Base-by-base conservation (phyloP, 2,888 invertebrate genomes). In the Tenthredo mesomela region DNA sequence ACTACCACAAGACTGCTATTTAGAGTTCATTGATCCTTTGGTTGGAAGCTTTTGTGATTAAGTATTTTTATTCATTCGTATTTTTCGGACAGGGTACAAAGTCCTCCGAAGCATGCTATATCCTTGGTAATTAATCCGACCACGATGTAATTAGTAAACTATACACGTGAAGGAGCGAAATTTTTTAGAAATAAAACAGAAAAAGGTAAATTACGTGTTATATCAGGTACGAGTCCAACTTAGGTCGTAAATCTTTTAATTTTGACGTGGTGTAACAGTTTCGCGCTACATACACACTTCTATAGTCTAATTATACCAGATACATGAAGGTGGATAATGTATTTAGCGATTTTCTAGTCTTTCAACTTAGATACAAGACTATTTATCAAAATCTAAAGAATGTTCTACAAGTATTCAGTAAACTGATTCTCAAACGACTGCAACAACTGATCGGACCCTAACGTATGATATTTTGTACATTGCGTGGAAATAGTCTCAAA, bases 21-120 rank as follows among this genome's bases (percentile, higher is more conserved):
- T 61, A 61, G 80, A 80, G 80, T 33, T 61, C 80, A 58, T 80
- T 61, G 80, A 80, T 80, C 80, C 33, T 61, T 40, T 25, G 12
- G 58, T 37, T 61, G 33, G 6, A 80, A 80, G 80, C 80, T 80
- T 37, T 61, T 40, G 80, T 10, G 80, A 80, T 78, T 18, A 58
- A 18, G 15, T 29, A n/a, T 54, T 9, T 61, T 15, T 54, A 54
- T 5, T 77, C 4, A 18, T 15, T 77, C 21, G 43, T 47, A 10
- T 25, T 25, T 43, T 75, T 25, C n/a, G 0, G 10, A 21, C 21
- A 47, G 18, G 21, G 58, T 61, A 21, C 61, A 43, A 77, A 54
- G 77, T 77, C 54, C 29, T 7, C 47, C 0, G 33, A 43, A n/a
- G 43, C 43, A 29, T 40, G 58, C 40, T 61, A 10, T 40, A 80